Evolutionary conservation across 2,888 invertebrate genomes (phyloP), one percentile per base, ranked within the genome.

Genomic region (Sepiola atlantica): DNA sequence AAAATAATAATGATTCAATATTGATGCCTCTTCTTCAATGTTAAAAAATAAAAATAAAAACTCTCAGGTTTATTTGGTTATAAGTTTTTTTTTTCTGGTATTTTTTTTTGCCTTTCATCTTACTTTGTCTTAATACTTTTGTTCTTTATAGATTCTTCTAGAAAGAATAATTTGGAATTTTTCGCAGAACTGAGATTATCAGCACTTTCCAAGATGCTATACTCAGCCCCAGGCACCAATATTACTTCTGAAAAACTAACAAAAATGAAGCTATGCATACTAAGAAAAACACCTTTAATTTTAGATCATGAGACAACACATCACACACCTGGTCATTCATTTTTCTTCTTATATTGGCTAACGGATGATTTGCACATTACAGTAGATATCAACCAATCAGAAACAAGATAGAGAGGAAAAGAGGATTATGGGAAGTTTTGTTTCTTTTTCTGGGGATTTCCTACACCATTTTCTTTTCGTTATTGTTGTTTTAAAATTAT

Each of bases 121-220:
- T 77, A n/a, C 3, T 77, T 77, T 77, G 1, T n/a, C 2, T n/a
- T 77, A n/a, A 14, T 77, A 77, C n/a, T 77, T 77, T 77, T n/a
- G 0, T 77, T 77, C 14, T 77, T 77, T 32, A 32, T n/a, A 77
- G 77, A 77, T 77, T 77, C 77, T 77, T n/a, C 32, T 32, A 14
- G n/a, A 77, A 77, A 77, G n/a, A 77, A 77, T 77, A 77, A 77
- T 77, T 77, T 77, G 77, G 77, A 77, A 77, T 77, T 77, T 77
- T 77, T 77, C n/a, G n/a, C 16, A 14, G n/a, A 77, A 77, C 77
- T n/a, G 77, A 77, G 77, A 77, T 77, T 77, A 77, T 77, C 77
- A 77, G 77, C 77, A 77, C 77, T 77, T 77, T 77, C 32, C 4
- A 77, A 77, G 77, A 77, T 77, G 77, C 77, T 77, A 77, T n/a